Conservation (phyloP, 2,797 vertebrate species). For the Lates japonicus region DNA sequence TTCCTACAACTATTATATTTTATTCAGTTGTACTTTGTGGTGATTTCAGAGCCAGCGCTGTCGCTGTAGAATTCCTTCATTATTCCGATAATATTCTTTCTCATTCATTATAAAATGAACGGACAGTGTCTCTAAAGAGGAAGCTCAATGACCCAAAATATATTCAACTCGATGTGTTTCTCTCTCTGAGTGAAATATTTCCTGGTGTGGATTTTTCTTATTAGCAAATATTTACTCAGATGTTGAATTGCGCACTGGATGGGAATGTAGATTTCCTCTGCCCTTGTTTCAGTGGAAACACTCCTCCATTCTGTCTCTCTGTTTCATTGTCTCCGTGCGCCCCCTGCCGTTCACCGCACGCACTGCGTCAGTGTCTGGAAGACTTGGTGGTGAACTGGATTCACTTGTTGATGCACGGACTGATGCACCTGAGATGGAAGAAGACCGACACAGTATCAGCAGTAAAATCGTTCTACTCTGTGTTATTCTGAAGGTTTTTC, state of each 20-base stretch:
- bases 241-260: neutral
- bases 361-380: neutral
- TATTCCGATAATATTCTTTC: neutral
- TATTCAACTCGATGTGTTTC: rapidly evolving
- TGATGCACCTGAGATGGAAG: neutral
- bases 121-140: neutral
- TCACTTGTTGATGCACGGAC: conserved; percentile 32
- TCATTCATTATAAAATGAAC: neutral
- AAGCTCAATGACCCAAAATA: neutral
- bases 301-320: neutral
- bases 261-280: neutral
- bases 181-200: neutral
- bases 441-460: neutral
- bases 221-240: neutral
- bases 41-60: no score
- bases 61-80: neutral
- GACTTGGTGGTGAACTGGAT: conserved; percentile 6
- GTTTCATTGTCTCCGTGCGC: conserved; percentile 43
- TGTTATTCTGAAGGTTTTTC: no score
- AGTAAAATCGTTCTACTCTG: no score
- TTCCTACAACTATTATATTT: neutral
- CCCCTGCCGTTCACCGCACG: conserved; percentile 48
- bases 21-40: neutral
- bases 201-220: neutral
- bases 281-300: conserved; percentile 28